Evolutionary conservation across 2,888 invertebrate species (phyloP).

Genomic region (Himalopsyche anomala): DNA sequence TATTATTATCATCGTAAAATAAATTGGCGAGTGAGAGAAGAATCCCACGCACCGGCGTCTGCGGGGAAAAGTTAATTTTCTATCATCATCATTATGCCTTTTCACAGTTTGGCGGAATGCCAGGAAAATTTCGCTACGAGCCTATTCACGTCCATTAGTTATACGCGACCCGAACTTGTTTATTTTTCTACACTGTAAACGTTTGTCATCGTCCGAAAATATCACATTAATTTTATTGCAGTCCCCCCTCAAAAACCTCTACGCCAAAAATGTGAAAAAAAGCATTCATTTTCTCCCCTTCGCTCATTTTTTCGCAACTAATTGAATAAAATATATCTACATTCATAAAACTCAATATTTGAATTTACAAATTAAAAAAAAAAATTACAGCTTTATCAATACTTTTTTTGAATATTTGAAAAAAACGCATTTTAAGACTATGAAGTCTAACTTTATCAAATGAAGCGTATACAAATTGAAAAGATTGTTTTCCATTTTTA

Average conservation of each 20-base stretch:
- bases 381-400: no score
- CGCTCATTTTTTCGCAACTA: background rate
- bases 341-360: no score
- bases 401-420: no score
- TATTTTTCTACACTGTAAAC: conserved; percentile 61
- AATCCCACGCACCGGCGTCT: conserved; percentile 33
- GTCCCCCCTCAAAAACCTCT: background rate
- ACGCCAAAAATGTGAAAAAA: conserved; percentile 3
- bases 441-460: no score
- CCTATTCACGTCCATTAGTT: conserved; percentile 50
- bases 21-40: conserved; percentile 34
- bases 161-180: conserved; percentile 53
- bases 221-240: conserved; percentile 59
- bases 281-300: background rate
- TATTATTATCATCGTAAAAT: conserved; percentile 43
- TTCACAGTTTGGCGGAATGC: conserved; percentile 60
- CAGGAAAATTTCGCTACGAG: conserved; percentile 58
- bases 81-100: conserved; percentile 62
- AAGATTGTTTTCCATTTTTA: no score
- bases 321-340: no score
- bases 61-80: conserved; percentile 62
- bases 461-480: no score
- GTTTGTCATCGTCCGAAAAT: conserved; percentile 61
- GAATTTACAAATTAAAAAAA: no score
- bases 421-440: no score